Percentiles rank a stretch among this genome's conserved stretches.
Evolutionary conservation across 2,113 vertebrate species (phyloP).

Genomic region (Alexandromys fortis): DNA sequence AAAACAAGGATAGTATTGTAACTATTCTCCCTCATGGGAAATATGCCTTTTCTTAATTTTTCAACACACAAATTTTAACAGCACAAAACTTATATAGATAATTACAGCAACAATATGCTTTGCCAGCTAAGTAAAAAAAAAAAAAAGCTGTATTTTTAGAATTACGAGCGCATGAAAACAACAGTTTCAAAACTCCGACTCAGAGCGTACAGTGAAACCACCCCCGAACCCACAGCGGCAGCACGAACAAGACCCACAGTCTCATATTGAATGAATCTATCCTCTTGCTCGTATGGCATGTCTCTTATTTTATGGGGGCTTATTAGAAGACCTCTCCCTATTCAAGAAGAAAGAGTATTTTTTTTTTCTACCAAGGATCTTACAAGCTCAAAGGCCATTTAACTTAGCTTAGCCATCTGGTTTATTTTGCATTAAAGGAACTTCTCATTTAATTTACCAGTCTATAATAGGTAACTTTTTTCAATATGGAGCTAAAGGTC

Average conservation of each 20-base stretch:
- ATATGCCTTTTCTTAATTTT: constrained; percentile 54
- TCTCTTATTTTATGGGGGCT: constrained; percentile 75
- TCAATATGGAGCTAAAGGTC: constrained; percentile 95
- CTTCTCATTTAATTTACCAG: constrained; percentile 90
- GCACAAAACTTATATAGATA: constrained; percentile 71
- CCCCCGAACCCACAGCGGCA: not conserved
- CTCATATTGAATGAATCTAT: constrained; percentile 48
- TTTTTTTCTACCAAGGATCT: constrained; percentile 80
- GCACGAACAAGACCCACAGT: not conserved
- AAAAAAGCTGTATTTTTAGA: constrained; percentile 44
- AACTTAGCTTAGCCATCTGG: constrained; percentile 87
- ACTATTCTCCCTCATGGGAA: constrained; percentile 71
- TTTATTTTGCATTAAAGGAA: constrained; percentile 90
- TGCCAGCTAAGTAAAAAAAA: constrained; percentile 63
- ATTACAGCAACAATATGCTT: constrained; percentile 51
- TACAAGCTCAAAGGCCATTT: constrained; percentile 84
- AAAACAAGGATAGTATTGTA: constrained; percentile 44
- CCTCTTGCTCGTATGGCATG: constrained; percentile 68
- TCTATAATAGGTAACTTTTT: constrained; percentile 91
- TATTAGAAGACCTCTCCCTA: constrained; percentile 67
- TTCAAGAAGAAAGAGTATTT: constrained; percentile 79
- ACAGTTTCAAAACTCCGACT: constrained; percentile 8
- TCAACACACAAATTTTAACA: too few species aligned
- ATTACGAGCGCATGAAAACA: constrained; percentile 62
- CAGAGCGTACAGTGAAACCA: constrained; percentile 11